Evolutionary conservation across 92 coral and sea anemone species (phyloP), one percentile per base, ranked within the genome.

Genomic region (Chrysogorgia sp.): DNA sequence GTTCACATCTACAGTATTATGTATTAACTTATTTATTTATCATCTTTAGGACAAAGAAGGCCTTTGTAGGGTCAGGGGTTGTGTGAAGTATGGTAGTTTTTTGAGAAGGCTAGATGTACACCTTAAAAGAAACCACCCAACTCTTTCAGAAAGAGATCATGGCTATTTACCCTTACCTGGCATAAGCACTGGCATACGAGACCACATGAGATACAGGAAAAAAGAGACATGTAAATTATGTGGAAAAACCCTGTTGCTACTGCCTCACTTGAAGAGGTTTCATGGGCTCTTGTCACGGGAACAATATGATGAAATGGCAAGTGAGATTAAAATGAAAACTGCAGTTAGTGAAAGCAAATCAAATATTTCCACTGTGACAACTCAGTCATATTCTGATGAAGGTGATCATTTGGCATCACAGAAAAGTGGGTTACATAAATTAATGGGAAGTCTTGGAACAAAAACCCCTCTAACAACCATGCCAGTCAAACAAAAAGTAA

Each of bases 221-320:
- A 74, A 55, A 45, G 80, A 74, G 66, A 40, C 60, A 17, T 74
- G 80, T 56, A 61, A 61, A 53, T 31, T 74, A 31, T 74, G 80
- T 41, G 80, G 80, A 14, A 74, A 74, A 48, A 74, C 80, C 6
- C 49, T 53, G 66, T 59, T 59, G 30, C 30, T 59, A 19, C 34
- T 3, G 30, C 66, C 66, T 4, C 66, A 59, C 14, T 30, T 59
- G 66, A 59, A 59, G 66, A 59, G 31, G 29, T 21, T 19, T 15
- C 25, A 59, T 59, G 30, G 30, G 26, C 20, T 59, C 14, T 21
- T n/a, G 22, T 59, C 66, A 8, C 22, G 66, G 14, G 31, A 59
- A 5, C 29, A 59, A 20, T 59, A 59, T 4, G 25, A 59, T 6
- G 26, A 59, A 28, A n/a, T 59, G 30, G 29, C 29, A 59, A n/a